Percentiles rank a stretch among this genome's conserved stretches.
Evolutionary conservation across 1,140 invertebrate genomes (phyloP).

Genomic region (Pseudomyrmex sp.): DNA sequence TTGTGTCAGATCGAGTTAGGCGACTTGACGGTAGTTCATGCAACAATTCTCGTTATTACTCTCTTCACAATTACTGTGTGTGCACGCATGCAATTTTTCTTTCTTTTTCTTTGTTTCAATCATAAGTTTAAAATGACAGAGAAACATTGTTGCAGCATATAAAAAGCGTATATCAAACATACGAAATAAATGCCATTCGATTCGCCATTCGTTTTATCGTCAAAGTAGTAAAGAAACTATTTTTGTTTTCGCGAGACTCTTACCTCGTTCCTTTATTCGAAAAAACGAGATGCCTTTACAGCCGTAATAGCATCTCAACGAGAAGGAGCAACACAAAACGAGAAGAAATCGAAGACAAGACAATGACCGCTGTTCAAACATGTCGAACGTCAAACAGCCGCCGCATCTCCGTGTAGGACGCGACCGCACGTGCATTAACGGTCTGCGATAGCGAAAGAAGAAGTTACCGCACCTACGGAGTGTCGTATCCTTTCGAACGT

Average conservation of each 20-base stretch:
- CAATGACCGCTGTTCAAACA: slow-evolving; percentile 77
- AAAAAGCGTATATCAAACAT: too few relatives aligned
- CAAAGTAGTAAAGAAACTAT: slow-evolving; percentile 64
- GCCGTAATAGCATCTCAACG: slow-evolving; percentile 33
- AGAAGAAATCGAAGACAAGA: slow-evolving; percentile 58
- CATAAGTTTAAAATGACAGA: too few relatives aligned
- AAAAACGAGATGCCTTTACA: slow-evolving; percentile 57
- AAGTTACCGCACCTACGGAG: slow-evolving; percentile 17
- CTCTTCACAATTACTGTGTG: slow-evolving; percentile 5
- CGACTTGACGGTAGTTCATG: slow-evolving; percentile 61
- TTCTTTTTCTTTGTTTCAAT: too few relatives aligned
- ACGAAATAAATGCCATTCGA: too few relatives aligned
- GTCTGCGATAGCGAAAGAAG: neutral
- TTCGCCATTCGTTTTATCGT: neutral
- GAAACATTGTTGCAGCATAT: too few relatives aligned
- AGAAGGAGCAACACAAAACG: slow-evolving; percentile 35
- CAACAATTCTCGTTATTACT: slow-evolving; percentile 8
- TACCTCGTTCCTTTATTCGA: slow-evolving; percentile 72
- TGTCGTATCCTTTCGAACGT: slow-evolving; percentile 48
- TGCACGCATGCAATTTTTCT: too few relatives aligned
- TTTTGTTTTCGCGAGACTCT: slow-evolving; percentile 66
- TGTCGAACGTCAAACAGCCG: slow-evolving; percentile 69
- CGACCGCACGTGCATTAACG: slow-evolving; percentile 34
- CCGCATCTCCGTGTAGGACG: slow-evolving; percentile 40
- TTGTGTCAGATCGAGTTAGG: slow-evolving; percentile 65